Percentiles rank a stretch among this genome's conserved stretches.
phyloP scores from a whole-genome alignment of 2,113 vertebrate species.

The Paracanthobrama guichenoti region DNA sequence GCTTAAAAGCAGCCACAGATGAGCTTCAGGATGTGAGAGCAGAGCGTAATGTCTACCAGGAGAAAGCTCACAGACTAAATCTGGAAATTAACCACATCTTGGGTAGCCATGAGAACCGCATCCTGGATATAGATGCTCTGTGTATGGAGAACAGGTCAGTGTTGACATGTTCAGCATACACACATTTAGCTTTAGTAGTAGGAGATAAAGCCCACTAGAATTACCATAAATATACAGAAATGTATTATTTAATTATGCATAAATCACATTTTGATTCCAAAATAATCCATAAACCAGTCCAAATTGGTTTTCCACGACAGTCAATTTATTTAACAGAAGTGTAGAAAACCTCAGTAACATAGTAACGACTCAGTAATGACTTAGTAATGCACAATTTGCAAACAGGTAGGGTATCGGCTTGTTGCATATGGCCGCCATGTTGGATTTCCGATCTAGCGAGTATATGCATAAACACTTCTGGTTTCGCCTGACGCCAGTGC shows the following conservation, averaged over 20 bases:
- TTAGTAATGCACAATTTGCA: not conserved
- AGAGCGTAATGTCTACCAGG: conserved; percentile 90
- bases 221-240: not conserved
- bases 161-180: not conserved
- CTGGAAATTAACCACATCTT: conserved; percentile 92
- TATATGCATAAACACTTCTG: no score
- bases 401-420: no score
- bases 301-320: not conserved
- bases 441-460: no score
- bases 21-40: conserved; percentile 91
- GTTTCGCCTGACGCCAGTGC: no score
- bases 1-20: conserved; percentile 85
- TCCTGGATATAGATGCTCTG: conserved; percentile 91
- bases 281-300: not conserved
- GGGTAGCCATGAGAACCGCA: conserved; percentile 84
- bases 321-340: not conserved
- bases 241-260: not conserved
- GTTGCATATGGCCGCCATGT: no score
- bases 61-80: conserved; percentile 92
- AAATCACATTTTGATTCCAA: not conserved
- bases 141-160: conserved; percentile 96
- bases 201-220: not conserved
- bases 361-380: not conserved
- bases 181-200: not conserved
- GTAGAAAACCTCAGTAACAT: not conserved